phyloP scores from a whole-genome alignment of 2,113 vertebrate genomes.

The Otis tarda region DNA sequence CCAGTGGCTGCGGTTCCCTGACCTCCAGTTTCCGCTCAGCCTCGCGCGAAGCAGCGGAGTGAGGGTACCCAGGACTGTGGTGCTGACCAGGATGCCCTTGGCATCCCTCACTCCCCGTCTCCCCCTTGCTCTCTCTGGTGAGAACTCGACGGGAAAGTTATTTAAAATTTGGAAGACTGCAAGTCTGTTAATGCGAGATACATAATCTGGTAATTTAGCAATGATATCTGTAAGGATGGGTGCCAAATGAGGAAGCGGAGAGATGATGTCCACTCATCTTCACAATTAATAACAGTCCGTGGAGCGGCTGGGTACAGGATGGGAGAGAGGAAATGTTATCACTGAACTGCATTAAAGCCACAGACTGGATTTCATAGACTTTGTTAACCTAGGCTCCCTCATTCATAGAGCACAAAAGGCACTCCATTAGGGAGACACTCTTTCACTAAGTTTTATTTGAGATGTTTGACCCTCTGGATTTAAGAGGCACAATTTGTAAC shows the following conservation, averaged over 20 bases:
- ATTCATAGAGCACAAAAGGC: slow-evolving; percentile 75
- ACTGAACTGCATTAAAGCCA: slow-evolving; percentile 70
- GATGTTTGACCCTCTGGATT: slow-evolving; percentile 72
- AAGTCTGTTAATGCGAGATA: slow-evolving; percentile 76
- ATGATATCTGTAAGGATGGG: slow-evolving; percentile 73
- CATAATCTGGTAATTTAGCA: slow-evolving; percentile 81
- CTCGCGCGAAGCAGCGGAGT: slow-evolving; percentile 36
- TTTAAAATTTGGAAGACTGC: slow-evolving; percentile 81
- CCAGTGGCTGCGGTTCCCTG: background rate
- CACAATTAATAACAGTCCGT: slow-evolving; percentile 75
- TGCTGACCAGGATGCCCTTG: slow-evolving; percentile 65
- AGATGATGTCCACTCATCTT: slow-evolving; percentile 80
- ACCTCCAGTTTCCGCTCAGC: slow-evolving; percentile 13
- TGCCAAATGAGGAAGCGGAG: slow-evolving; percentile 79
- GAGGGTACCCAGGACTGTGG: slow-evolving; percentile 51
- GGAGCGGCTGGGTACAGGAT: slow-evolving; percentile 71
- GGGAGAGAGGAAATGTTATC: slow-evolving; percentile 77
- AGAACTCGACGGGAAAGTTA: slow-evolving; percentile 77
- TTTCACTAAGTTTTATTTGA: slow-evolving; percentile 75
- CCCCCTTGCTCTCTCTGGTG: background rate
- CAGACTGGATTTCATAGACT: slow-evolving; percentile 70
- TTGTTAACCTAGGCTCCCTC: slow-evolving; percentile 71
- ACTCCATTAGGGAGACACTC: slow-evolving; percentile 71
- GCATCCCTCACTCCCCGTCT: slow-evolving; percentile 42
- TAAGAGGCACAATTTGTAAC: slow-evolving; percentile 73